Evolutionary conservation across 2,113 vertebrate genomes (phyloP).

Genomic region (Ptyas mucosa): DNA sequence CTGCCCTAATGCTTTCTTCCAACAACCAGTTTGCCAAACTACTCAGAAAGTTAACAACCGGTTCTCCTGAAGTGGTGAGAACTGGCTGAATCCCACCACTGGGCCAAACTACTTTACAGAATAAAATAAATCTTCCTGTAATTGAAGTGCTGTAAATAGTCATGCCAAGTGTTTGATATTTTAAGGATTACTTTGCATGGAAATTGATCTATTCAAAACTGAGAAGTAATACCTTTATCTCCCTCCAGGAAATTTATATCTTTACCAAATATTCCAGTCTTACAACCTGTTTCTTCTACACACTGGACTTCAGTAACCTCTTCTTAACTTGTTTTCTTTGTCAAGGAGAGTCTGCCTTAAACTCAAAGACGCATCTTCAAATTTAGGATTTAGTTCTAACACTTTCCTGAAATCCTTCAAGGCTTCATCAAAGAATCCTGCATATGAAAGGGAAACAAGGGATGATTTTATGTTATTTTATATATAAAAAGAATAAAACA

Average conservation of each 20-base stretch:
- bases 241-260: background rate
- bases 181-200: background rate
- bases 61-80: too few species aligned
- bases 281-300: background rate
- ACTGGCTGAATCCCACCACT: too few species aligned
- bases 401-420: constrained; percentile 85
- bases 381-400: constrained; percentile 82
- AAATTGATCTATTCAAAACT: background rate
- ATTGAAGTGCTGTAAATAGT: background rate
- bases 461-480: background rate
- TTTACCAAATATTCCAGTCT: background rate
- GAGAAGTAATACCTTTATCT: background rate
- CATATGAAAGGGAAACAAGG: background rate
- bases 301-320: constrained; percentile 66
- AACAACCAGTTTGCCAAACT: too few species aligned
- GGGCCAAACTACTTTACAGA: background rate
- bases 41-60: too few species aligned
- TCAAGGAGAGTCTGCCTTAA: constrained; percentile 85
- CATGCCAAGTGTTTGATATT: constrained; percentile 10
- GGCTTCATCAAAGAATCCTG: constrained; percentile 89
- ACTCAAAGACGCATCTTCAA: constrained; percentile 87
- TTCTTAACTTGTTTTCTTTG: constrained; percentile 78
- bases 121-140: background rate
- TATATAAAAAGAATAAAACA: background rate
- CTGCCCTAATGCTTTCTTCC: too few species aligned